A percentile compares a stretch with the other conserved stretches of the same genome.
Conservation (phyloP, 2,113 vertebrate genomes). For the Epinephelus lanceolatus region DNA sequence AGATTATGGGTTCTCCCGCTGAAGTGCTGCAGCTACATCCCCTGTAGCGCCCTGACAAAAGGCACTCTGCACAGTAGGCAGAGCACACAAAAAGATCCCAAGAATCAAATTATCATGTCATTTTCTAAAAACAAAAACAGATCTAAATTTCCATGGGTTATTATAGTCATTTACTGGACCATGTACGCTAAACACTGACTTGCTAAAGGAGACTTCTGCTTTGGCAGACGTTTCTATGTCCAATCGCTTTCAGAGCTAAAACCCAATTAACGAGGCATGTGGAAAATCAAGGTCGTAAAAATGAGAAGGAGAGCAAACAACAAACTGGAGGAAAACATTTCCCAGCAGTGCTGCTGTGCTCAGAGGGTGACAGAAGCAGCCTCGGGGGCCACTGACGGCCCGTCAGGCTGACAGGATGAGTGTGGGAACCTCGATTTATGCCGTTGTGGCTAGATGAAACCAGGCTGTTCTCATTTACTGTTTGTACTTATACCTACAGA, state of each 20-base stretch:
- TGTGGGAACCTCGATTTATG: slow-evolving; percentile 49
- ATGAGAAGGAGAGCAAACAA: slow-evolving; percentile 31
- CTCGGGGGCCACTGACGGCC: slow-evolving; percentile 27
- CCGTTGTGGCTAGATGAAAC: slow-evolving; percentile 30
- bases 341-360: slow-evolving; percentile 44
- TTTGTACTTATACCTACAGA: too few relatives aligned
- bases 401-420: slow-evolving; percentile 44
- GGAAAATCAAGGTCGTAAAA: slow-evolving; percentile 65
- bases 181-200: neutral
- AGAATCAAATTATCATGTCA: slow-evolving; percentile 46
- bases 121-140: slow-evolving; percentile 22
- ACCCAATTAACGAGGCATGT: slow-evolving; percentile 47
- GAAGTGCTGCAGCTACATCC: slow-evolving; percentile 43
- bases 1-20: slow-evolving; percentile 60
- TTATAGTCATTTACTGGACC: slow-evolving; percentile 17
- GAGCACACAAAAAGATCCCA: neutral
- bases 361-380: slow-evolving; percentile 50
- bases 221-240: slow-evolving; percentile 4
- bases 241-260: slow-evolving; percentile 29
- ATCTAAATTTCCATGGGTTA: slow-evolving; percentile 30
- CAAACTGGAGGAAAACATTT: slow-evolving; percentile 55
- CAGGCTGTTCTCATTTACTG: too few relatives aligned
- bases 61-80: neutral
- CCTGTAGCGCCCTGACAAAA: slow-evolving; percentile 37
- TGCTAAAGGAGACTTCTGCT: slow-evolving; percentile 15